phyloP scores from a whole-genome alignment of 2,888 invertebrate genomes.

The Aromia moschata region DNA sequence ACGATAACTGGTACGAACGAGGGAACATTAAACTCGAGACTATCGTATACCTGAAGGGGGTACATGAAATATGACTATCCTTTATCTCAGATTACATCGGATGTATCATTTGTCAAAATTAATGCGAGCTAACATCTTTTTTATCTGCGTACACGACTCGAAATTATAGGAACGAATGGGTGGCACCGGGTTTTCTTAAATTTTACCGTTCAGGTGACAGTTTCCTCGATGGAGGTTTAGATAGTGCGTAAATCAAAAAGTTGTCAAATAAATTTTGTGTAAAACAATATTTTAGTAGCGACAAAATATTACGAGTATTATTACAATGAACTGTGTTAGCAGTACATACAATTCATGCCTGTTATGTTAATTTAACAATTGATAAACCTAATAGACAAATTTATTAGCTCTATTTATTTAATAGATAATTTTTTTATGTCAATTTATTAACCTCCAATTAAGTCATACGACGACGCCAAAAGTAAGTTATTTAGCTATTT shows the following conservation, averaged over 20 bases:
- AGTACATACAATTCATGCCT: too few species aligned
- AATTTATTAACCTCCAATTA: too few species aligned
- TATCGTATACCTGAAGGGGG: neutral
- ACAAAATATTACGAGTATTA: too few species aligned
- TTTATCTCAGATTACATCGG: slow-evolving; percentile 35
- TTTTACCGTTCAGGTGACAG: neutral
- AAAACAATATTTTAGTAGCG: too few species aligned
- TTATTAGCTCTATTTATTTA: too few species aligned
- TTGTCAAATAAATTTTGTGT: neutral
- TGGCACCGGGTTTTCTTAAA: slow-evolving; percentile 2
- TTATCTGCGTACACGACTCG: slow-evolving; percentile 27
- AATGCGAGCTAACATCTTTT: slow-evolving; percentile 32
- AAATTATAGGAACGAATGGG: slow-evolving; percentile 12
- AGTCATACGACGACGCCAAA: too few species aligned
- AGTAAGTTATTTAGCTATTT: too few species aligned
- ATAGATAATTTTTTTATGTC: too few species aligned
- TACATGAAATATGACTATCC: slow-evolving; percentile 29
- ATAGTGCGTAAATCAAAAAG: neutral
- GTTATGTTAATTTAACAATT: too few species aligned
- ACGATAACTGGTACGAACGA: neutral
- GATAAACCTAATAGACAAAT: too few species aligned
- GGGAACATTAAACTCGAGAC: slow-evolving; percentile 3
- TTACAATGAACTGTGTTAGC: too few species aligned
- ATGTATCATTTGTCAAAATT: slow-evolving; percentile 36
- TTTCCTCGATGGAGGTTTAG: neutral